Base-by-base conservation (phyloP, 2,888 invertebrate species). In the Drosophila macrothrix region DNA sequence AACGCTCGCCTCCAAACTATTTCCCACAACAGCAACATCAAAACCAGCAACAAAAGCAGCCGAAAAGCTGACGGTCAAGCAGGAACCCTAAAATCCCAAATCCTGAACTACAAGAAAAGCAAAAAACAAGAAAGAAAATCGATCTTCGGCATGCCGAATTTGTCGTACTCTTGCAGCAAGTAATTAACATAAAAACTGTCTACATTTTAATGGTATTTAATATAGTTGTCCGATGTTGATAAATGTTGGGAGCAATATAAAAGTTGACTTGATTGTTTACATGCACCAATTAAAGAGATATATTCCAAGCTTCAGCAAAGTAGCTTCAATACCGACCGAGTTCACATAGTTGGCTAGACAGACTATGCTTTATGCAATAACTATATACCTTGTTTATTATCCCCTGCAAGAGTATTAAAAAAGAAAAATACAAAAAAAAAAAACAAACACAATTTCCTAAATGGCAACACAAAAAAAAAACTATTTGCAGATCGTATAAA, bases 1-100 rank as follows among this genome's bases (percentile, higher is more conserved):
- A 43, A 82, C 83, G 16, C 87, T 84, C n/a, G 73, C 87, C 60
- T 72, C 83, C 41, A 84, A 84, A 60, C 76, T 86, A 53, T 86
- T 84, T 66, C 79, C 82, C 67, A 72, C 67, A 61, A 55, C 70
- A 3, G 50, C 78, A 22, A 49, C 66, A 22, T n/a, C 73, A n/a
- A 22, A 58, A 29, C 16, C 46, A 50, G 16, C 79, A 61, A 29
- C 22, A 25, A 31, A 43, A 14, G 39, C 64, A 37, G 43, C 53
- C 49, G 65, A 78, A 33, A 65, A 68, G 28, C 58, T 70, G 1
- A 46, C 73, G 58, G 66, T 71, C 53, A 76, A 81, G 52, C 77
- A 82, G 65, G 84, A 86, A 39, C 76, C 76, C 58, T 88, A 72
- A 67, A 25, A 37, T 9, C 28, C 37, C 12, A 54, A 37, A 53